Conservation (phyloP, 1,140 invertebrate species). For the Drosophila ohnishii region DNA sequence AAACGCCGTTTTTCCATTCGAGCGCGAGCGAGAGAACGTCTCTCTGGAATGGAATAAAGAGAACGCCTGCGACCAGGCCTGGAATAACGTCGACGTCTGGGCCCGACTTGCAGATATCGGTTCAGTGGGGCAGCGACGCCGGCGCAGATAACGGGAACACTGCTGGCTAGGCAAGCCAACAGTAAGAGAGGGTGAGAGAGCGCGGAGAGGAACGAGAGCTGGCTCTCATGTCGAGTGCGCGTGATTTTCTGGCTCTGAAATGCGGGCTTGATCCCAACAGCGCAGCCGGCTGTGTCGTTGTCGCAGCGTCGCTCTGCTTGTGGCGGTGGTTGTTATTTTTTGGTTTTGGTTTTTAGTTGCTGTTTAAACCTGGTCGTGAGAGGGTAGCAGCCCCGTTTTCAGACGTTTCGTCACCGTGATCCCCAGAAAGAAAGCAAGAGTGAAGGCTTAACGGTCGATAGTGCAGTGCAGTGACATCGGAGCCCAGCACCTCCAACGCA, state of each 20-base stretch:
- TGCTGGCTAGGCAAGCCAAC: conserved; percentile 25
- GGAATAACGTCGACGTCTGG: conserved; percentile 43
- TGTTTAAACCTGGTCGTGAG: conserved; percentile 83
- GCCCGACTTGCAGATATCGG: conserved; percentile 44
- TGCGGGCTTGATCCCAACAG: conserved; percentile 70
- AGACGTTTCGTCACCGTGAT: conserved; percentile 18
- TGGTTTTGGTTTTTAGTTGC: conserved; percentile 80
- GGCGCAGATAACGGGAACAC: conserved; percentile 72
- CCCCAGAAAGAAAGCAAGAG: conserved; percentile 23
- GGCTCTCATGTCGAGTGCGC: conserved; percentile 63
- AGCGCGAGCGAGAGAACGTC: conserved; percentile 38
- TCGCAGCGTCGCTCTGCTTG: conserved; percentile 51
- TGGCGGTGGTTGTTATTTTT: conserved; percentile 78
- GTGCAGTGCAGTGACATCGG: conserved; percentile 21
- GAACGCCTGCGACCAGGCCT: conserved; percentile 39
- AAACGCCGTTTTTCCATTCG: conserved; percentile 75
- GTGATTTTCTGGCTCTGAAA: conserved; percentile 78
- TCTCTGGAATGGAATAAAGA: conserved; percentile 5
- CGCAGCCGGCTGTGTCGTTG: conserved; percentile 59
- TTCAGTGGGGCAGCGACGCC: conserved; percentile 57
- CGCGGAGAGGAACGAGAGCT: conserved; percentile 20
- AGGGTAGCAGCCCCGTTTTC: conserved; percentile 71
- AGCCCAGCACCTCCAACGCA: conserved; percentile 50
- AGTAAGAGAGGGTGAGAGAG: conserved; percentile 27
- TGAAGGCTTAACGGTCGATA: conserved; percentile 24